Base-by-base conservation (phyloP, 2,797 vertebrate genomes). In the Artibeus jamaicensis region DNA sequence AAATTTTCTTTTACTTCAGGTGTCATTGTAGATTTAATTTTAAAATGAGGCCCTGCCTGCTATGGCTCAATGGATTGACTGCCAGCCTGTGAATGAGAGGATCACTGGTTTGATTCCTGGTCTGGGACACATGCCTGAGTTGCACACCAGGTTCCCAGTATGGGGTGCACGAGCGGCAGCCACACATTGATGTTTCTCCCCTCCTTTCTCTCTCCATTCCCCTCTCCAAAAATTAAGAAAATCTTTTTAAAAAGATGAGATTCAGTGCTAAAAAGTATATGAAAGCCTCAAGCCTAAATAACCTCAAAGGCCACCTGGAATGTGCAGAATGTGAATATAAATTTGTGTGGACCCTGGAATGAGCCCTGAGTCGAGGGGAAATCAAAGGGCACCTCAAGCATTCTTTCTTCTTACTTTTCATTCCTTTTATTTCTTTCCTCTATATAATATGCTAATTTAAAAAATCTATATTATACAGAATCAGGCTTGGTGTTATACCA, bases 381-480 rank as follows among this genome's bases (percentile, higher is more conserved):
- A 87, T 59, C 21, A 95, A 93, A 92, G 37, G 6, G 2, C 26
- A 57, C 3, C 32, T 44, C 44, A 82, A 22, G 2, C n/a, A 68
- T 65, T 87, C n/a, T 94, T 67, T 92, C 12, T 26, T 89, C 50
- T 91, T 12, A n/a, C 53, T 94, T 84, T 92, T 59, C 11, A 46
- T 74, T 91, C 39, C 19, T 21, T 77, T 78, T 55, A 37, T 46
- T 73, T 76, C 19, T 39, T 26, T 8, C 32, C 34, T 77, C n/a
- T 65, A 18, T 32, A 67, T 1, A 65, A 91, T 65, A 87, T 29
- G 42, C 55, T 93, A 83, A 78, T 87, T 50, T 82, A 94, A 90
- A 84, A 83, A 70, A 62, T 82, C 42, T 48, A 62, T 59, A 79
- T 91, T 73, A 86, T 21, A 68, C 15, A 93, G 65, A 65, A 19